A percentile compares a stretch with the other conserved stretches of the same genome.
These are phyloP conservation scores for Pseudomyrmex flavicornis DNA, from an alignment of 1,140 invertebrate species.

Conservation along the genomic window DNA sequence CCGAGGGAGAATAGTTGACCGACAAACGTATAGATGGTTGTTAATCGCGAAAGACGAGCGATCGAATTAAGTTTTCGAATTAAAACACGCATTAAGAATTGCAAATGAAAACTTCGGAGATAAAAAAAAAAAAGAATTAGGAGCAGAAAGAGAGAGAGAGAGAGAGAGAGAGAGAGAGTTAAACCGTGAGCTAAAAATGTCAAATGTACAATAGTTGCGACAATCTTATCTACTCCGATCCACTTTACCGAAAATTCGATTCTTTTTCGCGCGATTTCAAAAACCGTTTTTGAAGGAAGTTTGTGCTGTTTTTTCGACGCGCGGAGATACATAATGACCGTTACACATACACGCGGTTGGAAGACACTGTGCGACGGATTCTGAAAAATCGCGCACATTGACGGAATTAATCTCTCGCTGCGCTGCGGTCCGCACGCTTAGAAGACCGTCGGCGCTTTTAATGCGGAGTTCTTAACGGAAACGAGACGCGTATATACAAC, in stretches of 20 bases:
- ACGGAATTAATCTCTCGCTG: conserved; percentile 35
- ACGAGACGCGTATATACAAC: conserved; percentile 8
- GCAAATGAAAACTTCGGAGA: not conserved
- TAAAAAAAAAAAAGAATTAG: not conserved
- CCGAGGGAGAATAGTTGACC: not conserved
- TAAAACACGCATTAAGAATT: not conserved
- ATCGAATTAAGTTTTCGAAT: not conserved
- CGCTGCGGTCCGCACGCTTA: not conserved
- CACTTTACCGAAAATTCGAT: conserved; percentile 2
- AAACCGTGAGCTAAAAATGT: not conserved
- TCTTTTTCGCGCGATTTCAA: conserved; percentile 5
- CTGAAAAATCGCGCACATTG: conserved; percentile 49
- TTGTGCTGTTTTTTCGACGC: conserved; percentile 39
- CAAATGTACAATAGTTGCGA: no score
- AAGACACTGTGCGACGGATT: conserved; percentile 2
- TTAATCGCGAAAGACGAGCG: not conserved
- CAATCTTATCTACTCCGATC: no score
- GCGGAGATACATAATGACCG: conserved; percentile 8
- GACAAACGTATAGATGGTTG: not conserved
- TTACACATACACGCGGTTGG: not conserved
- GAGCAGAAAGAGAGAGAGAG: not conserved
- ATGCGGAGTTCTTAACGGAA: conserved; percentile 45
- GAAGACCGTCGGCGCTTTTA: conserved; percentile 42
- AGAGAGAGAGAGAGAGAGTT: not conserved
- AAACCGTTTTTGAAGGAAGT: not conserved